A percentile compares a stretch with the other conserved stretches of the same genome.
phyloP scores from a whole-genome alignment of 1,140 invertebrate species.

The Thaumetopoea pityocampa region DNA sequence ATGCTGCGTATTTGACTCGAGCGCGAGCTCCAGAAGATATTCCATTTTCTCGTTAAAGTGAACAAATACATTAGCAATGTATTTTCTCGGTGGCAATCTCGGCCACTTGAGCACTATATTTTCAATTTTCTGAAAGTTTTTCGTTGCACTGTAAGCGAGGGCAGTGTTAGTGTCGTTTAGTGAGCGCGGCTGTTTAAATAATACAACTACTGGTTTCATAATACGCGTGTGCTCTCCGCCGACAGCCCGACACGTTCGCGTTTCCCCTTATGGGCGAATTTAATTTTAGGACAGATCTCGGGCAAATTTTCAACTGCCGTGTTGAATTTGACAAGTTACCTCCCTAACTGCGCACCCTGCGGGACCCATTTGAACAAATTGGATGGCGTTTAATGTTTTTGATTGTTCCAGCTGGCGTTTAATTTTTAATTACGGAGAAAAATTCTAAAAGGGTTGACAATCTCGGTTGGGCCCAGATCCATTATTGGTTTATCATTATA shows the following conservation, averaged over 20 bases:
- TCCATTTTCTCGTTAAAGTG: too few relatives aligned
- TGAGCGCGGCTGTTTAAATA: not conserved
- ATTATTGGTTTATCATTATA: too few relatives aligned
- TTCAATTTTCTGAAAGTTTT: too few relatives aligned
- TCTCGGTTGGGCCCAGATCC: too few relatives aligned
- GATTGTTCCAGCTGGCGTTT: constrained; percentile 3
- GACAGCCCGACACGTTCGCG: not conserved
- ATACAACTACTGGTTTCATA: not conserved
- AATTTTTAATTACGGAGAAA: constrained; percentile 8
- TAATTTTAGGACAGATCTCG: constrained; percentile 12
- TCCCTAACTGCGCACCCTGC: constrained; percentile 8
- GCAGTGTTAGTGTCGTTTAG: too few relatives aligned
- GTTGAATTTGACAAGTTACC: constrained; percentile 24
- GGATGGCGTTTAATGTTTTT: constrained; percentile 6
- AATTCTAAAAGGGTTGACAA: not conserved
- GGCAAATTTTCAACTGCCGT: constrained; percentile 9
- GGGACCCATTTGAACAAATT: constrained; percentile 12
- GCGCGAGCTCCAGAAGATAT: too few relatives aligned
- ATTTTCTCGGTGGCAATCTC: too few relatives aligned
- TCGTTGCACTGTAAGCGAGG: too few relatives aligned
- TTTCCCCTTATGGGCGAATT: constrained; percentile 4
- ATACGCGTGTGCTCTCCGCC: not conserved
- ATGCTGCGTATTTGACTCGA: too few relatives aligned
- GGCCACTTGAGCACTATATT: too few relatives aligned
- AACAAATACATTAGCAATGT: too few relatives aligned